Evolutionary conservation across 2,888 invertebrate species (phyloP).

Genomic region (Auanema sp.): DNA sequence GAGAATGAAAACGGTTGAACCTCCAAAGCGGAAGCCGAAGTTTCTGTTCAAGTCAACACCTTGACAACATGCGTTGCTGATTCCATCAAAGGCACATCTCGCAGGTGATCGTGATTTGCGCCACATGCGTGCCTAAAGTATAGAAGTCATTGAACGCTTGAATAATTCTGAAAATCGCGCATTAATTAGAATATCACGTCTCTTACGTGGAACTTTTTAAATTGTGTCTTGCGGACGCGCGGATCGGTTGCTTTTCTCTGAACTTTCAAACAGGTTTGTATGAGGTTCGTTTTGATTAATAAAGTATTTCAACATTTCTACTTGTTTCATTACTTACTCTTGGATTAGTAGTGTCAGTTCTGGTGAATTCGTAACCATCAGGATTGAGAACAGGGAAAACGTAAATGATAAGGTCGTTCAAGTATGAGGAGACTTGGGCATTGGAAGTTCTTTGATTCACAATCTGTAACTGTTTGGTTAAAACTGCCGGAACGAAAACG

Average conservation of each 20-base stretch:
- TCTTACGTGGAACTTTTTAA: background rate
- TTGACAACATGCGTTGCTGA: constrained; percentile 50
- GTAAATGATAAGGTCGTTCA: constrained; percentile 52
- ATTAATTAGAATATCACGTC: constrained; percentile 1
- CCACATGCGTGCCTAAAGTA: constrained; percentile 58
- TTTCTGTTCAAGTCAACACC: constrained; percentile 62
- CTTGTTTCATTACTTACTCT: constrained; percentile 29
- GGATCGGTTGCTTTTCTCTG: too few relatives aligned
- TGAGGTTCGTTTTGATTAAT: background rate
- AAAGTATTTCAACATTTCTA: background rate
- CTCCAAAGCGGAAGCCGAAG: constrained; percentile 59
- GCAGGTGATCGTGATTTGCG: constrained; percentile 54
- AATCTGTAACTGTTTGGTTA: constrained; percentile 33
- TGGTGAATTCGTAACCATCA: constrained; percentile 61
- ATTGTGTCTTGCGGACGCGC: background rate
- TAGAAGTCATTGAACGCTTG: too few relatives aligned
- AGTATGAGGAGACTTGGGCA: constrained; percentile 39
- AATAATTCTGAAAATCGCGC: background rate
- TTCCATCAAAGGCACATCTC: constrained; percentile 46
- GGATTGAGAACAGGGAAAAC: constrained; percentile 60
- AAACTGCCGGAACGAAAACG: background rate
- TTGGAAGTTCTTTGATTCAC: constrained; percentile 46
- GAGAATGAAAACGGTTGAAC: too few relatives aligned
- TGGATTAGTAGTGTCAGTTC: constrained; percentile 56
- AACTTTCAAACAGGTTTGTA: background rate